Conservation (phyloP, 2,113 vertebrate genomes). For the Pampusana beccarii region DNA sequence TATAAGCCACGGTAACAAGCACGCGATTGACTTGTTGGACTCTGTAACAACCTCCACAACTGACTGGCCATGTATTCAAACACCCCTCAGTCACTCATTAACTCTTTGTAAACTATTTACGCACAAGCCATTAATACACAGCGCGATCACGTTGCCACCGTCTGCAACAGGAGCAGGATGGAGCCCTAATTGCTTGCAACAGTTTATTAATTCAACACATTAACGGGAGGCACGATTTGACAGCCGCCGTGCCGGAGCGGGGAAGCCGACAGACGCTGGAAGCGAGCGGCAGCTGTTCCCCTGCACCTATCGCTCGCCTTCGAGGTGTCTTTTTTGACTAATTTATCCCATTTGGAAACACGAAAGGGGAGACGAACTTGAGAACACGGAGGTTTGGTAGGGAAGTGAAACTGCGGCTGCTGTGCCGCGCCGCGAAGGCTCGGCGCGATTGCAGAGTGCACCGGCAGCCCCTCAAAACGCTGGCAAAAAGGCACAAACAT, state of each 20-base stretch:
- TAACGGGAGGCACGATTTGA: background rate
- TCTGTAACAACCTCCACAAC: conserved; percentile 19
- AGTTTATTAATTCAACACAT: conserved; percentile 23
- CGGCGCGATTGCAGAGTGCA: background rate
- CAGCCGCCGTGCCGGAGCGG: background rate
- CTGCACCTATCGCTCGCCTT: background rate
- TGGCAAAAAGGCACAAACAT: conserved; percentile 45
- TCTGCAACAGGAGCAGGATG: background rate
- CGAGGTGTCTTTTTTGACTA: background rate
- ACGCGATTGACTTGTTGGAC: conserved; percentile 33
- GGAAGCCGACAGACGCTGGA: background rate
- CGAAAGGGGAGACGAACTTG: accelerated
- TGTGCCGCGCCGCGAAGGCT: accelerated
- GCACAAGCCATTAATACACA: background rate
- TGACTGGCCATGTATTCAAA: background rate
- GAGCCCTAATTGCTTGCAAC: background rate
- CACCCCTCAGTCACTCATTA: conserved; percentile 31
- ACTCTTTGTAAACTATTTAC: conserved; percentile 35
- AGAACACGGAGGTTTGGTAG: background rate
- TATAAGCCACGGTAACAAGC: conserved; percentile 29
- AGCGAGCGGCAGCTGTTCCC: background rate
- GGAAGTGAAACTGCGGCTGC: background rate
- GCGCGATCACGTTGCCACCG: accelerated
- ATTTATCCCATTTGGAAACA: background rate
- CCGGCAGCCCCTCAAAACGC: background rate